phyloP scores from a whole-genome alignment of 2,113 vertebrate genomes.

The Vulpes vulpes region DNA sequence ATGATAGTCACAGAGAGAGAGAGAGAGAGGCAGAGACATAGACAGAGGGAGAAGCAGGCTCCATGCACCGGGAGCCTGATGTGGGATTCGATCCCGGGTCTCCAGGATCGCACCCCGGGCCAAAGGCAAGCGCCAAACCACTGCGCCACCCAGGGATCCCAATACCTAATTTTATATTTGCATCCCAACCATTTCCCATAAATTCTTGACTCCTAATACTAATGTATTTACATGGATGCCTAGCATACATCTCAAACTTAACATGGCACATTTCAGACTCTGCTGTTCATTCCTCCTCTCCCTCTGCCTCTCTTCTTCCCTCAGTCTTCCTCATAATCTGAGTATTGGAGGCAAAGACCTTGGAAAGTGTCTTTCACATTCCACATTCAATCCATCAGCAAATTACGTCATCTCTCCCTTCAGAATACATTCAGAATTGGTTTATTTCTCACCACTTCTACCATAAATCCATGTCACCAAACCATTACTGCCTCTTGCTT shows the following conservation, averaged over 20 bases:
- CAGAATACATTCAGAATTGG: neutral
- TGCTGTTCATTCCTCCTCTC: neutral
- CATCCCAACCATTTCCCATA: neutral
- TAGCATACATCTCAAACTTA: neutral
- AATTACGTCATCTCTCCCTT: neutral
- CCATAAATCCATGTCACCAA: neutral
- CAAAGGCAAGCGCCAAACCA: too few species aligned
- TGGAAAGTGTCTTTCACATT: neutral
- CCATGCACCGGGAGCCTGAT: too few species aligned
- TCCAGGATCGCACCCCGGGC: too few species aligned
- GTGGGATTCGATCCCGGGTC: too few species aligned
- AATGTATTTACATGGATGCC: neutral
- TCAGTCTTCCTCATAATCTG: neutral
- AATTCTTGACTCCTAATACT: neutral
- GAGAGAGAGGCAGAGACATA: too few species aligned
- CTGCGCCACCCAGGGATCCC: too few species aligned
- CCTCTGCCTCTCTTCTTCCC: neutral
- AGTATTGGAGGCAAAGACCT: neutral
- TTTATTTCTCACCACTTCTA: neutral
- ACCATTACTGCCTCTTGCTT: neutral
- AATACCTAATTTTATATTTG: constrained; percentile 21
- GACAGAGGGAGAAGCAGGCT: too few species aligned
- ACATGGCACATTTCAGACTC: neutral
- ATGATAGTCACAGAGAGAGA: too few species aligned
- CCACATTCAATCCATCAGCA: neutral